Evolutionary conservation across 2,888 invertebrate genomes (phyloP).

Genomic region (Loripinus fragilis): DNA sequence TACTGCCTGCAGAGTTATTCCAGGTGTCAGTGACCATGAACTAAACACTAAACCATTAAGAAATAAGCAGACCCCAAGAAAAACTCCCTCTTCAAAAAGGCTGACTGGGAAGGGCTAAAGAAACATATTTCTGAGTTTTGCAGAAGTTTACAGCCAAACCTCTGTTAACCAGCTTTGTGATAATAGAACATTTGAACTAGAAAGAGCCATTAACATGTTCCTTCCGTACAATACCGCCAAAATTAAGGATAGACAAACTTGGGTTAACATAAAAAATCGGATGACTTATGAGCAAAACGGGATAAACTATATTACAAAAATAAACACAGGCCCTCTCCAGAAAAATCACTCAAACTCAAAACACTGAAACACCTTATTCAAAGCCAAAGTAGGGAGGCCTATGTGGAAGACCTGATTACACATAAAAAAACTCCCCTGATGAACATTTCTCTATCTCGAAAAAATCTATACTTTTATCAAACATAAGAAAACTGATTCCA

Average conservation of each 20-base stretch:
- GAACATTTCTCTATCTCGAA: slow-evolving; percentile 17
- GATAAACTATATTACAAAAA: slow-evolving; percentile 23
- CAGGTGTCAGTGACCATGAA: slow-evolving; percentile 21
- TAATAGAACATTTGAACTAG: slow-evolving; percentile 10
- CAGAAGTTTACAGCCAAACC: slow-evolving; percentile 2
- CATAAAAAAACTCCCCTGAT: slow-evolving; percentile 12
- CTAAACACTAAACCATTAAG: too few relatives aligned
- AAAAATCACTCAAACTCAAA: slow-evolving; percentile 18
- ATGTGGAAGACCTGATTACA: slow-evolving; percentile 21
- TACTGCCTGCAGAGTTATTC: neutral
- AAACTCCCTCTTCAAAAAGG: too few relatives aligned
- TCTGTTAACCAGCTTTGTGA: slow-evolving; percentile 17
- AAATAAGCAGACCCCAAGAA: too few relatives aligned
- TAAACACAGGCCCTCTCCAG: neutral
- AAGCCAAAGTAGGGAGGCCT: slow-evolving; percentile 9
- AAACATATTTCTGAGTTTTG: neutral
- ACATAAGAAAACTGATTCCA: slow-evolving; percentile 15
- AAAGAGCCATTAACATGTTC: slow-evolving; percentile 15
- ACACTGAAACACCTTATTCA: slow-evolving; percentile 16
- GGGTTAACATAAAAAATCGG: slow-evolving; percentile 14
- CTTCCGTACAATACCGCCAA: slow-evolving; percentile 9
- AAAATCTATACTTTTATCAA: slow-evolving; percentile 21
- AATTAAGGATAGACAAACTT: slow-evolving; percentile 15
- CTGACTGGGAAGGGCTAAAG: too few relatives aligned
- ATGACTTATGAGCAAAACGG: slow-evolving; percentile 19